Base-by-base conservation (phyloP, 2,797 vertebrate species). In the Notamacropus eugenii region DNA sequence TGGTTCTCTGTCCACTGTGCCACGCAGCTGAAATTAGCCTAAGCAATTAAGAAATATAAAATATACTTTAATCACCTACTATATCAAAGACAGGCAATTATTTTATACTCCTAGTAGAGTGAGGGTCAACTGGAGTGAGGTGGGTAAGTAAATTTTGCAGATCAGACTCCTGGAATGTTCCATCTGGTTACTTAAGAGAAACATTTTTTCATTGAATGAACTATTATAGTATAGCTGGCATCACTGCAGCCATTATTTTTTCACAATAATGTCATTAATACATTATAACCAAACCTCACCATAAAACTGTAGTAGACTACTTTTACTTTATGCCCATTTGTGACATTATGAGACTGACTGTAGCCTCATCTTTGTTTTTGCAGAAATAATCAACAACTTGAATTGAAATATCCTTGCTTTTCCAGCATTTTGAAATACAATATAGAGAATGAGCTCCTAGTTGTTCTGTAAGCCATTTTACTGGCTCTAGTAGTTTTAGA, bases 101-200 rank as follows among this genome's bases (percentile, higher is more conserved):
- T 96, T 96, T 95, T 82, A 95, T 54, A 54, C 24, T 46, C 92
- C 40, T 82, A 27, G 40, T 46, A 46, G 19, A 82, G 4, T 82
- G 40, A 46, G 22, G 6, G 22, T 82, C 40, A 46, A 82, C 2
- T 27, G 8, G 40, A 82, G n/a, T 0, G 8, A 46, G 22, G 22
- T 82, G 8, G 19, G 5, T 82, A 82, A 82, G 40, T 46, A 82
- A 24, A 82, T 46, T 46, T 82, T 40, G 16, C 67, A n/a, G 5
- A 19, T 40, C 10, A 74, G 67, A 74, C 67, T 40, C 5, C 67
- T 40, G n/a, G 16, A 6, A 40, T 74, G n/a, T 19, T n/a, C 5
- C 67, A 22, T 40, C 6, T 40, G 16, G 34, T 19, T 22, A 74
- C 16, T n/a, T 74, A 40, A 40, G 34, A 22, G 34, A 40, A 67